Evolutionary conservation across 1,140 invertebrate species (phyloP), one percentile per base, ranked within the genome.

Genomic region (Glossosoma conforme): DNA sequence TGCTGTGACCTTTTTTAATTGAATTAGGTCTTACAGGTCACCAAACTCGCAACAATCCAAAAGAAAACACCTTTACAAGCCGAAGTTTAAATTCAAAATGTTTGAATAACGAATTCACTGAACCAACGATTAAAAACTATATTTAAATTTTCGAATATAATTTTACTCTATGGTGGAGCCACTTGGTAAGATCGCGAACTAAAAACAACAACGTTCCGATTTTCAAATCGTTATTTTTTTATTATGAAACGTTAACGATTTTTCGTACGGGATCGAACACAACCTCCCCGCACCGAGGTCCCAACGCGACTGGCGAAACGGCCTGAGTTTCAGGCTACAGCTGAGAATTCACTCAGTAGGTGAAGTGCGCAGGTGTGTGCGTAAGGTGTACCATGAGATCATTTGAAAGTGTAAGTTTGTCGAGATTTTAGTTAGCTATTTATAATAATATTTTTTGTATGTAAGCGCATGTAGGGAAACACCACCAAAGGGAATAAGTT

Each of bases 141-240:
- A n/a, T n/a, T n/a, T n/a, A n/a, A n/a, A n/a, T n/a, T n/a, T n/a
- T n/a, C n/a, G n/a, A n/a, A n/a, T n/a, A n/a, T n/a, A n/a, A n/a
- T n/a, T n/a, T n/a, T n/a, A n/a, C n/a, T n/a, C n/a, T n/a, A n/a
- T n/a, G n/a, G n/a, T n/a, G 28, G 19, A 32, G 42, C 17, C 32
- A 28, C 24, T 28, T 28, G 24, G n/a, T n/a, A n/a, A n/a, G n/a
- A n/a, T n/a, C n/a, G n/a, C n/a, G n/a, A n/a, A n/a, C 24, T 28
- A 28, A 28, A 8, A 28, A 28, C n/a, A 28, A 28, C 28, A 47
- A 47, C 45, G 45, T 47, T 18, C 35, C 28, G 33, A 47, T 47
- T 47, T 47, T 36, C 37, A 37, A 47, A 28, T 22, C 19, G 42
- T n/a, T n/a, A n/a, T n/a, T n/a, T n/a, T n/a, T n/a, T n/a, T n/a